Base-by-base conservation (phyloP, 2,797 vertebrate species). In the Erpetoichthys calabaricus region DNA sequence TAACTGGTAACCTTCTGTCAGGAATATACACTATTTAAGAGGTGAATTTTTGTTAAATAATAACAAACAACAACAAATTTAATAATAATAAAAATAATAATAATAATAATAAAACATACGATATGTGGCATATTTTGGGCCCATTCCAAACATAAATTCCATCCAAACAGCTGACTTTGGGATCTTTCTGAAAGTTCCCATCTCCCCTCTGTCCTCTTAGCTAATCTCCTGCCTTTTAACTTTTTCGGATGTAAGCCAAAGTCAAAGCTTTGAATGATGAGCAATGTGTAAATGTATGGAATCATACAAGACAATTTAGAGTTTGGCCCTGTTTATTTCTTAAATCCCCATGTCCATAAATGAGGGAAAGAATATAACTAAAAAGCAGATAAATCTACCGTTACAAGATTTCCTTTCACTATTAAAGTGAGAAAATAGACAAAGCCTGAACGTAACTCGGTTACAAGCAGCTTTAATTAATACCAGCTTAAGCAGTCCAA, bases 381-480 rank as follows among this genome's bases (percentile, higher is more conserved):
- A 53, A 46, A 56, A 57, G 56, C 53, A 54, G 53, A 56, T 60
- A 56, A 60, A 63, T 60, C 55, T 63, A 57, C 58, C 62, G 58
- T 63, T 63, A 60, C 62, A 63, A 57, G 62, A 63, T 56, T 63
- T 60, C 58, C 62, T 63, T 63, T 63, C 58, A 60, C 53, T 46
- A 56, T 55, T 49, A 49, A 59, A 55, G 55, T 65, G 53, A 57
- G 76, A 70, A 56, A 47, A 62, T 67, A 75, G 75, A 80, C 81
- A 75, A 79, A 73, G 76, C 69, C 60, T 62, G 59, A 59, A 65
- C 68, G 64, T 64, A 63, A 67, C 65, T 68, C 73, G 75, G 71
- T 78, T 78, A 71, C 71, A 75, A 73, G 71, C 75, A 60, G 75
- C 77, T 78, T 82, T 87, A 82, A 88, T 87, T 79, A 85, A 82